Evolutionary conservation across 53 echinoderm and acorn worm genomes (phyloP).

Genomic region (Patiria pectinifera): DNA sequence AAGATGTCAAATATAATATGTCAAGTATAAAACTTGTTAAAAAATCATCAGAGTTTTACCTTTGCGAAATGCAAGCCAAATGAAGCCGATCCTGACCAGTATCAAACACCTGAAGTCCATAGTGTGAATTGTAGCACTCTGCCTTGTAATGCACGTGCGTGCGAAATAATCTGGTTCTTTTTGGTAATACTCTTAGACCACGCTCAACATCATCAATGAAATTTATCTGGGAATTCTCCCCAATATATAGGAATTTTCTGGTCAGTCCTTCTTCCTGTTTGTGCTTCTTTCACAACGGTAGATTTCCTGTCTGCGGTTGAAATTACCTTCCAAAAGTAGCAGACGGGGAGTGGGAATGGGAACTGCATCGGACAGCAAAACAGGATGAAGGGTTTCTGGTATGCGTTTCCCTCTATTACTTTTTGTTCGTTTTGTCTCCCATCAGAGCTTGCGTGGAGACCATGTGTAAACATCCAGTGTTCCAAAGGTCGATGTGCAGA

Average conservation of each 20-base stretch:
- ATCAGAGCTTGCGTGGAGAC: neutral
- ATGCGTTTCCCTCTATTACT: slow-evolving; percentile 41
- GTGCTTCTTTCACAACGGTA: slow-evolving; percentile 5
- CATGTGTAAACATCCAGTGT: neutral
- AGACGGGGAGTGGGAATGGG: neutral
- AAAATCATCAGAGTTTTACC: neutral
- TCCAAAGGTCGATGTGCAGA: slow-evolving; percentile 11
- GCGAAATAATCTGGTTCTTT: neutral
- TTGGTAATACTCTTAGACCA: neutral
- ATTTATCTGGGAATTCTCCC: neutral
- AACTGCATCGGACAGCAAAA: neutral
- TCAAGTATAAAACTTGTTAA: too few relatives aligned
- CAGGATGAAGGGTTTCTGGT: slow-evolving; percentile 20
- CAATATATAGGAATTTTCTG: neutral
- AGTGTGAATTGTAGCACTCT: neutral
- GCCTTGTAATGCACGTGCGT: neutral
- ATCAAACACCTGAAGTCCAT: neutral
- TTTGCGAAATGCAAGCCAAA: neutral
- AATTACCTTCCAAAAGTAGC: neutral
- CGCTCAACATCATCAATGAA: neutral
- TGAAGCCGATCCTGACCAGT: neutral
- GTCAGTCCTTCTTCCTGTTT: slow-evolving; percentile 29
- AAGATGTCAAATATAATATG: too few relatives aligned
- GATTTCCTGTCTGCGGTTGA: slow-evolving; percentile 31
- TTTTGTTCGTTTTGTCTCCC: neutral